A percentile compares a stretch with the other conserved stretches of the same genome.
Conservation (phyloP, 2,113 vertebrate genomes). For the Microtus ochrogaster region DNA sequence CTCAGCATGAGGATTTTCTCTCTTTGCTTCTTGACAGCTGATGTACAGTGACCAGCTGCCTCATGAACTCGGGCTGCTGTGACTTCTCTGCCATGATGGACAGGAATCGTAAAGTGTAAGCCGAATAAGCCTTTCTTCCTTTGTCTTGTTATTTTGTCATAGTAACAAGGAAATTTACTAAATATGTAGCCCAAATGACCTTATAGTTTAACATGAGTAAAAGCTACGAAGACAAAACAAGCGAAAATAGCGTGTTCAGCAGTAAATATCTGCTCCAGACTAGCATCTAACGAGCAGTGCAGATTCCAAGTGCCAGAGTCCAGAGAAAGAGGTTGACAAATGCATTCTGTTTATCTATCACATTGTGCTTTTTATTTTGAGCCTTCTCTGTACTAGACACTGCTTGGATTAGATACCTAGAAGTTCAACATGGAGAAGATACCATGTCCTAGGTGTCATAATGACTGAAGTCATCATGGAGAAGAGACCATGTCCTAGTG, state of each 20-base stretch:
- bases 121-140: neutral
- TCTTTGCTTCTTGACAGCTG: neutral
- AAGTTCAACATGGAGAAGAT: neutral
- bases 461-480: neutral
- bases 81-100: neutral
- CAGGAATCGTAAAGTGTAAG: neutral
- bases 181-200: neutral
- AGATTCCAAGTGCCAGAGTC: conserved; percentile 24
- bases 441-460: neutral
- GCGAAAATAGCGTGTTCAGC: neutral
- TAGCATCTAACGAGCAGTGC: neutral
- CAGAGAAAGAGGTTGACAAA: neutral
- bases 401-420: neutral
- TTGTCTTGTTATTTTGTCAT: neutral
- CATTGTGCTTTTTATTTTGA: conserved; percentile 25
- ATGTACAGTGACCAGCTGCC: neutral
- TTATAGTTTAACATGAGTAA: conserved; percentile 50
- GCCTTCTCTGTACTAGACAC: neutral
- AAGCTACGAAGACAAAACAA: conserved; percentile 33
- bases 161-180: no score
- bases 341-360: neutral
- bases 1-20: neutral
- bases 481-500: neutral
- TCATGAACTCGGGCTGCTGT: neutral
- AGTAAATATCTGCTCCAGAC: conserved; percentile 17